Percentiles rank a stretch among this genome's conserved stretches.
phyloP scores from a whole-genome alignment of 2,888 invertebrate species.

The Sisyra nigra region DNA sequence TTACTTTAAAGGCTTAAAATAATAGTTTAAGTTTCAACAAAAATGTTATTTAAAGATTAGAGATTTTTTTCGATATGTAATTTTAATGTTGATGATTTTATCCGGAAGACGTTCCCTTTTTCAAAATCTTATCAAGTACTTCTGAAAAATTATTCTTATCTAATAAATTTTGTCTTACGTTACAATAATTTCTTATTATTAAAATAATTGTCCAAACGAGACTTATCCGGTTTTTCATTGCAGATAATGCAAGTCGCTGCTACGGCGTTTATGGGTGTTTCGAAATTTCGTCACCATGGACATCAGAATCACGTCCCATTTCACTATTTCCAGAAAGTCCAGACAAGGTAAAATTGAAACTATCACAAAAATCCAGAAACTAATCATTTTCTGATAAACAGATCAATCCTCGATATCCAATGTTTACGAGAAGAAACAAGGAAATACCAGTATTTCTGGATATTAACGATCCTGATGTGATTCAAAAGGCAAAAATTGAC shows the following conservation, averaged over 20 bases:
- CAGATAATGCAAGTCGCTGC: conserved; percentile 37
- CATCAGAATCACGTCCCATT: conserved; percentile 59
- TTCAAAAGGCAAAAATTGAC: conserved; percentile 44
- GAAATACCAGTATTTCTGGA: conserved; percentile 42
- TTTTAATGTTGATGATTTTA: too few species aligned
- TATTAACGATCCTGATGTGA: conserved; percentile 46
- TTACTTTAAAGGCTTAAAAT: too few species aligned
- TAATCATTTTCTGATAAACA: conserved; percentile 19
- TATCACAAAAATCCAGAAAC: conserved; percentile 3
- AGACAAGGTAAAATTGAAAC: conserved; percentile 30
- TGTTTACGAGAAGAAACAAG: conserved; percentile 35
- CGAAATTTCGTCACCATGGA: conserved; percentile 62
- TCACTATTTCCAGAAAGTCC: conserved; percentile 63
- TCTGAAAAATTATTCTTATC: too few species aligned
- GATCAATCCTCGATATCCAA: conserved; percentile 42
- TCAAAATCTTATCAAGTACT: too few species aligned
- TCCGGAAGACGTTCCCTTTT: too few species aligned
- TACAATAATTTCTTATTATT: too few species aligned
- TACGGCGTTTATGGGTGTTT: conserved; percentile 71
- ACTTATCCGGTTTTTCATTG: conserved; percentile 9
- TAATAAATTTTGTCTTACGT: too few species aligned
- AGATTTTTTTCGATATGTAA: too few species aligned
- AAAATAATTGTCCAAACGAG: too few species aligned
- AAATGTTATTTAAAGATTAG: too few species aligned
- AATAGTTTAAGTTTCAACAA: too few species aligned